Percentiles rank a stretch among this genome's conserved stretches.
Conservation (phyloP, 2,888 invertebrate species). For the Scaptomyza caliginosa region DNA sequence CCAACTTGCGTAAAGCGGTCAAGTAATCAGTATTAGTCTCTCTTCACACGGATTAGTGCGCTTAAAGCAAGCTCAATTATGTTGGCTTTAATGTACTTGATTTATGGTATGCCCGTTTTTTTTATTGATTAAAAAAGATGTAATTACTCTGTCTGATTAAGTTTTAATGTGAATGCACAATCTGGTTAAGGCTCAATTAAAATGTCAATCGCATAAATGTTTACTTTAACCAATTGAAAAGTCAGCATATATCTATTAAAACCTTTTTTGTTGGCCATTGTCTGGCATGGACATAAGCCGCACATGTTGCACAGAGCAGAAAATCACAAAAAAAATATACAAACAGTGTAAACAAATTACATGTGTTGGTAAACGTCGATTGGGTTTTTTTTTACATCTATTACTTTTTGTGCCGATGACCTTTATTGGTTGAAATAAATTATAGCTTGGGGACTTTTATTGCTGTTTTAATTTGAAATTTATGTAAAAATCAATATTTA, state of each 20-base stretch:
- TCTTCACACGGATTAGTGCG: neutral
- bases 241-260: neutral
- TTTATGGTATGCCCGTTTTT: neutral
- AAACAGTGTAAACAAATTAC: neutral
- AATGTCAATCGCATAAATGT: neutral
- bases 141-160: neutral
- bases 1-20: neutral
- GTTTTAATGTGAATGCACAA: neutral
- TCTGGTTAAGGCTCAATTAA: neutral
- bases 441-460: neutral
- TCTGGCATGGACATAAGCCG: conserved; percentile 54
- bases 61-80: neutral
- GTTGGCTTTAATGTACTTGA: neutral
- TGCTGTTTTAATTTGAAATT: neutral
- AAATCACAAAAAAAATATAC: neutral
- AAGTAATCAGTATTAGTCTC: neutral
- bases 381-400: no score
- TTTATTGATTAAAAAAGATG: neutral
- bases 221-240: neutral
- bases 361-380: neutral
- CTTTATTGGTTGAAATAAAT: neutral
- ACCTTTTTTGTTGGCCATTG: neutral
- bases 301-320: conserved; percentile 34
- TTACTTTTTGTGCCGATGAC: neutral
- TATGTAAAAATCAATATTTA: neutral